Percentiles rank a stretch among this genome's conserved stretches.
These are phyloP conservation scores for Drosophila persimilis DNA, from an alignment of 1,140 invertebrate species.

Conservation along the genomic window DNA sequence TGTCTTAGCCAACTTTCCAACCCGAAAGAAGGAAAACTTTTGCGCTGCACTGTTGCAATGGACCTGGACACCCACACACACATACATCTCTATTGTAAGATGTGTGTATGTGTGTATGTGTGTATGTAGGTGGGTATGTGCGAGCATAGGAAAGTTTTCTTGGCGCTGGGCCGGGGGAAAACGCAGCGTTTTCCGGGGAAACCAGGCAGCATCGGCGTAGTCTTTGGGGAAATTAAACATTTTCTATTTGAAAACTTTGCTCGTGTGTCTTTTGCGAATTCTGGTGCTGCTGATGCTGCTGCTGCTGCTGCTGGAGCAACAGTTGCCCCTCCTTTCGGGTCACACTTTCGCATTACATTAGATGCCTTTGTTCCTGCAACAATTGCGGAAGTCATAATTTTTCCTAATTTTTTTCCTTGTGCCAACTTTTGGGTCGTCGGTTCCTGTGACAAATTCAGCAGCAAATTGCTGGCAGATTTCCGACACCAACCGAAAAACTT, in stretches of 20 bases:
- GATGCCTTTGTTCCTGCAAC: slow-evolving; percentile 61
- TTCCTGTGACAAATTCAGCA: slow-evolving; percentile 57
- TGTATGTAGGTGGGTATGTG: slow-evolving; percentile 8
- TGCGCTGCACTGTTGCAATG: slow-evolving; percentile 64
- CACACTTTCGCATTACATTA: slow-evolving; percentile 49
- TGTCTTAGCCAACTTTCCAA: slow-evolving; percentile 48
- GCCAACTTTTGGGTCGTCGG: slow-evolving; percentile 16
- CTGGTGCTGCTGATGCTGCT: neutral
- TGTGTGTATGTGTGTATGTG: slow-evolving; percentile 5
- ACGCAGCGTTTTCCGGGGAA: slow-evolving; percentile 56
- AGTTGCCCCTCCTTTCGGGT: slow-evolving; percentile 62
- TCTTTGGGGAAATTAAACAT: slow-evolving; percentile 83
- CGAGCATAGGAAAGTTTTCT: slow-evolving; percentile 68
- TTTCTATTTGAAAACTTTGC: slow-evolving; percentile 82
- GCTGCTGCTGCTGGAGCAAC: slow-evolving; percentile 45
- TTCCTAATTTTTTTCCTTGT: slow-evolving; percentile 60
- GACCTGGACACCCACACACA: slow-evolving; percentile 34
- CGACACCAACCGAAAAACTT: slow-evolving; percentile 1
- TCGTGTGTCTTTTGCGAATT: slow-evolving; percentile 30
- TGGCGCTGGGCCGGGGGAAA: slow-evolving; percentile 51
- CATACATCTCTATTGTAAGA: slow-evolving; percentile 34
- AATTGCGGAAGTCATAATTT: slow-evolving; percentile 74
- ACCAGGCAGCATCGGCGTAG: slow-evolving; percentile 56
- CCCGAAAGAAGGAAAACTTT: slow-evolving; percentile 23
- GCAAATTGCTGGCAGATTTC: slow-evolving; percentile 60